These are phyloP conservation scores for Vanessa tameamea DNA, from an alignment of 1,140 invertebrate genomes.

Conservation along the genomic window DNA sequence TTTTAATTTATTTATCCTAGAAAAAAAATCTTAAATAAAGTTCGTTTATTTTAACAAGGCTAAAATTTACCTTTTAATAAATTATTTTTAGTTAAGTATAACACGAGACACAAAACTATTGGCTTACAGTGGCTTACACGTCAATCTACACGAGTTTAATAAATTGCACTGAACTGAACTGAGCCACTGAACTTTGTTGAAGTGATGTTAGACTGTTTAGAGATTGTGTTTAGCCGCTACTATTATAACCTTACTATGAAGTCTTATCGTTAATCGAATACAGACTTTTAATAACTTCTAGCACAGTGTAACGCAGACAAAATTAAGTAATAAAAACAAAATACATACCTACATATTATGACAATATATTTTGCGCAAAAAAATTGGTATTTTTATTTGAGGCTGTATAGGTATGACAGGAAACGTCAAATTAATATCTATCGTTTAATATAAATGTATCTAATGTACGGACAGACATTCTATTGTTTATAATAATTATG, in stretches of 20 bases:
- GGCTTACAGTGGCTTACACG: constrained; percentile 28
- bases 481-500: no score
- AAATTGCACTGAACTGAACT: constrained; percentile 25
- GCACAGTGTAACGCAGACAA: neutral
- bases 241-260: neutral
- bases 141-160: constrained; percentile 28
- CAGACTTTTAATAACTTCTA: neutral
- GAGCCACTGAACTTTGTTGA: neutral
- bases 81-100: constrained; percentile 7
- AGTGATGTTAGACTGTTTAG: neutral
- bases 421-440: no score
- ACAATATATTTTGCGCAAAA: neutral
- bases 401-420: no score
- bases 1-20: neutral
- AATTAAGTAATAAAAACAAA: neutral
- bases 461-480: no score
- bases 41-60: neutral
- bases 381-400: no score
- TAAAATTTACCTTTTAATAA: constrained; percentile 4
- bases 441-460: no score
- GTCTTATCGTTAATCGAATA: neutral
- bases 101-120: neutral
- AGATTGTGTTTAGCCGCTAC: neutral
- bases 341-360: neutral
- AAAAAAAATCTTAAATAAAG: no score